Evolutionary conservation across 2,888 invertebrate species (phyloP), one percentile per base, ranked within the genome.

Genomic region (Cosmorhoe ocellata): DNA sequence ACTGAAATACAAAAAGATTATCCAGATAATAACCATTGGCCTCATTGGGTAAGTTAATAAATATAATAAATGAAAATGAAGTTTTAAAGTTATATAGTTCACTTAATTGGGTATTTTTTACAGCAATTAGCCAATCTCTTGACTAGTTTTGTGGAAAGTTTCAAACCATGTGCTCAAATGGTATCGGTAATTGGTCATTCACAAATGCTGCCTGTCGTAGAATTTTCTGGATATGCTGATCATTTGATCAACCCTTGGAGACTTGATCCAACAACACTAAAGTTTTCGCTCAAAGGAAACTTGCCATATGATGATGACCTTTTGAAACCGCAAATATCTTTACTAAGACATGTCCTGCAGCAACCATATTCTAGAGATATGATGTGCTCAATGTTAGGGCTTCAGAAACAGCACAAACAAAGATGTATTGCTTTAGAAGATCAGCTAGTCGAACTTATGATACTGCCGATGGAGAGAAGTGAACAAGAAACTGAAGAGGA

Each of bases 351-450:
- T 79, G 97, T 99, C 18, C 81, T 99, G 9, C 97, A 97, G 71
- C 98, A 99, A 76, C 97, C 98, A 0, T 99, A 98, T 79, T 98
- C 98, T 1, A 92, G 98, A 61, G 99, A 99, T 73, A 97, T 98
- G 96, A 97, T 98, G 64, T 98, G 97, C 66, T 96, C 95, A 2
- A 98, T 99, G 95, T 90, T 99, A 11, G 97, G 97, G 32, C 89
- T 99, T 13, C 98, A 97, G 74, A 98, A 98, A 77, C 97, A 98
- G 91, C 95, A 95, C 62, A 97, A 97, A 70, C 95, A 95, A 72
- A 91, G 96, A 11, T 98, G 98, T 76, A 93, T 95, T 52, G 96
- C 97, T 0, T 84, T 99, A 34, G 98, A 99, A 79, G 98, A 98
- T 67, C 97, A 98, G 77, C 84, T 99, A 32, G 97, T 98, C 0